Evolutionary conservation across 23 tunicate species (phyloP).

Genomic region (Botrylloides violaceus): DNA sequence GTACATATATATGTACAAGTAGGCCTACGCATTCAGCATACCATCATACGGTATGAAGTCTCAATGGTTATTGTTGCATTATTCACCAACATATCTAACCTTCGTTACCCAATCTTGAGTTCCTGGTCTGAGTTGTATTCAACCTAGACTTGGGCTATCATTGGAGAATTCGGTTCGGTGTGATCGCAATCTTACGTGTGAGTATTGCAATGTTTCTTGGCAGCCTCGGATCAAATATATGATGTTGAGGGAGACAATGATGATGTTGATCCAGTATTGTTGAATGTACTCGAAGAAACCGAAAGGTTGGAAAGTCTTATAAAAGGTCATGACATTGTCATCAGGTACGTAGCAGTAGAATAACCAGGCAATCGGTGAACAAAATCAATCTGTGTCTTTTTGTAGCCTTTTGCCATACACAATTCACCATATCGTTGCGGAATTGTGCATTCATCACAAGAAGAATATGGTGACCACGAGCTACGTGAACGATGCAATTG

Average conservation of each 20-base stretch:
- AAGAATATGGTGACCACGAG: slow-evolving; percentile 87
- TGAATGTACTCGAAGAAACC: slow-evolving; percentile 54
- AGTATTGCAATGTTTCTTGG: too few relatives aligned
- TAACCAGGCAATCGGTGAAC: background rate
- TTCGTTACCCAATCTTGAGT: too few relatives aligned
- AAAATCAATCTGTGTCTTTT: background rate
- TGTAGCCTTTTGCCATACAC: slow-evolving; percentile 81
- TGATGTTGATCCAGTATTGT: slow-evolving; percentile 42
- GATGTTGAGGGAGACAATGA: background rate
- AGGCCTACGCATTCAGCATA: background rate
- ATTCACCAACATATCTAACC: too few relatives aligned
- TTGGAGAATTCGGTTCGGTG: too few relatives aligned
- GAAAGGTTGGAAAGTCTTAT: slow-evolving; percentile 57
- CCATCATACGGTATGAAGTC: background rate
- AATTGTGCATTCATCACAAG: slow-evolving; percentile 48
- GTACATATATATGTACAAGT: background rate
- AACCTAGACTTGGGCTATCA: too few relatives aligned
- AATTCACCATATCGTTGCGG: slow-evolving; percentile 56
- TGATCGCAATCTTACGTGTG: too few relatives aligned
- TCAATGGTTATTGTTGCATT: too few relatives aligned
- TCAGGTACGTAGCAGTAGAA: slow-evolving; percentile 34
- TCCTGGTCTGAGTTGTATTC: too few relatives aligned
- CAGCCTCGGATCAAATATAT: background rate
- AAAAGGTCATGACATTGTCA: slow-evolving; percentile 80
- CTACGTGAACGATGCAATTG: slow-evolving; percentile 52